These are phyloP conservation scores for Drosophila gunungcola DNA, from an alignment of 1,140 invertebrate genomes.

Conservation along the genomic window DNA sequence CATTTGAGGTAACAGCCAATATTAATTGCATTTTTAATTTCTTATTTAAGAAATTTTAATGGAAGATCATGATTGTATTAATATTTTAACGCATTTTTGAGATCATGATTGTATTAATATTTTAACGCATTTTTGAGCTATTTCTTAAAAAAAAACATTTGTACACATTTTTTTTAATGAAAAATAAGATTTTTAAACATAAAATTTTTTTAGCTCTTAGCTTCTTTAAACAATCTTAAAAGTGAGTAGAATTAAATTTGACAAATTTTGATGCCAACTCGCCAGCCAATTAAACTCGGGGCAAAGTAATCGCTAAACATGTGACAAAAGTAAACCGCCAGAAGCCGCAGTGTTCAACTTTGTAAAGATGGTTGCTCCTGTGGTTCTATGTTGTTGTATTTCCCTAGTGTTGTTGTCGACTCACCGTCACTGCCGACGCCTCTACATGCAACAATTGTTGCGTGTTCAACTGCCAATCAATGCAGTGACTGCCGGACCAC, in stretches of 20 bases:
- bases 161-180: no score
- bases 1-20: no score
- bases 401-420: conserved; percentile 17
- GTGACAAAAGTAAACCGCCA: conserved; percentile 41
- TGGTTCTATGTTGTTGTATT: conserved; percentile 16
- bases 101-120: no score
- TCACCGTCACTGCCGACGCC: conserved; percentile 55
- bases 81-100: no score
- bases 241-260: conserved; percentile 1
- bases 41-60: no score
- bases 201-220: no score
- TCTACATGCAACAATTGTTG: conserved; percentile 79
- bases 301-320: conserved; percentile 39
- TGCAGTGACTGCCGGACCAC: conserved; percentile 63
- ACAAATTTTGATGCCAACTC: conserved; percentile 37
- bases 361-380: conserved; percentile 17
- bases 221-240: not conserved
- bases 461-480: conserved; percentile 78
- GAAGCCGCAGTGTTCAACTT: conserved; percentile 18
- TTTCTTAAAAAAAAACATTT: no score
- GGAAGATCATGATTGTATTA: no score
- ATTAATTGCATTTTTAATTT: no score
- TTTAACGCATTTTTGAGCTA: no score
- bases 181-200: no score
- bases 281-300: conserved; percentile 29